Percentiles rank a stretch among this genome's conserved stretches.
Conservation (phyloP, 2,797 vertebrate species). For the Schizothorax lantsangensis region DNA sequence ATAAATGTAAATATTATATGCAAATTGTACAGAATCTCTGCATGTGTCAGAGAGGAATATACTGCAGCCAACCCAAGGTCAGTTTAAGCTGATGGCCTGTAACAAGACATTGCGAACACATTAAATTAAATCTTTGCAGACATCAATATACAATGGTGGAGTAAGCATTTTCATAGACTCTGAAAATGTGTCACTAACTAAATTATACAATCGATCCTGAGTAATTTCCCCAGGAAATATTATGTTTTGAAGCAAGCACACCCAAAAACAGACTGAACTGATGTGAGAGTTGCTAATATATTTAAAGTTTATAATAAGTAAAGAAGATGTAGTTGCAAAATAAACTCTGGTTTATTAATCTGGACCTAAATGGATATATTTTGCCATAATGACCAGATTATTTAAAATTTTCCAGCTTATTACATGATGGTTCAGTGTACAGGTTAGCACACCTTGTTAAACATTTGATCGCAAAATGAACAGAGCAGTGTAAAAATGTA, state of each 20-base stretch:
- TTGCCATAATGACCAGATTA: neutral
- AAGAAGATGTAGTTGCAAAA: no score
- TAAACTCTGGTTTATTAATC: neutral
- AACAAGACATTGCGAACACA: neutral
- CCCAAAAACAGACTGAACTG: slow-evolving; percentile 3
- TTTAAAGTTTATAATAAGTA: neutral
- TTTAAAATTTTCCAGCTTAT: neutral
- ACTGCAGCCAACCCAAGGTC: slow-evolving; percentile 16
- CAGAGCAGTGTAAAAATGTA: neutral
- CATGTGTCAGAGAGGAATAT: slow-evolving; percentile 4
- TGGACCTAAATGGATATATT: neutral
- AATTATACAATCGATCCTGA: slow-evolving; percentile 50
- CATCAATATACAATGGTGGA: slow-evolving; percentile 14
- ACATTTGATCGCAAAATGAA: neutral
- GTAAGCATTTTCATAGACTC: slow-evolving; percentile 52
- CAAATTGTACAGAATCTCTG: neutral
- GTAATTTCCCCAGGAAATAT: slow-evolving; percentile 64
- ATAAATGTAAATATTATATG: slow-evolving; percentile 19
- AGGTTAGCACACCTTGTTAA: neutral
- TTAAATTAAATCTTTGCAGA: slow-evolving; percentile 60
- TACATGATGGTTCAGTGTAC: neutral
- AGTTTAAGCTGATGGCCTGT: slow-evolving; percentile 5
- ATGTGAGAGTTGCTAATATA: neutral
- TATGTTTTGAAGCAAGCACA: slow-evolving; percentile 3
- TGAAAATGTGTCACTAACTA: slow-evolving; percentile 39